Conservation (phyloP, 2,113 vertebrate species). For the Polypterus senegalus region DNA sequence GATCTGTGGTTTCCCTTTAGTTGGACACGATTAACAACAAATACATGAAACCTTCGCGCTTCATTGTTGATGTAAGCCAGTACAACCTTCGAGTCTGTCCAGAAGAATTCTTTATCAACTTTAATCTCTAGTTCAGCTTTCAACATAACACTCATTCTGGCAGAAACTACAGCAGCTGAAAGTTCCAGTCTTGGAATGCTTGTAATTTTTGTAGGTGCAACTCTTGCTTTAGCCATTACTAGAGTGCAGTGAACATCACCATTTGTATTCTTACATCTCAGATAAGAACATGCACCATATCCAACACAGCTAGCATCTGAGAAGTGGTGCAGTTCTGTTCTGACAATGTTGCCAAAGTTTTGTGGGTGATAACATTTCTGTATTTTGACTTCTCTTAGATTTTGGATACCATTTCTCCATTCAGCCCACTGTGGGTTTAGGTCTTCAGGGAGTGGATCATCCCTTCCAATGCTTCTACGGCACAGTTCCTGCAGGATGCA, state of each 20-base stretch:
- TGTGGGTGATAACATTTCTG: conserved; percentile 1
- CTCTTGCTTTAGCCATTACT: conserved; percentile 18
- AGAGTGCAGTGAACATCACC: conserved; percentile 13
- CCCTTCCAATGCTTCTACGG: conserved; percentile 6
- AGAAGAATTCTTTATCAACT: too few relatives aligned
- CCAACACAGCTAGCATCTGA: conserved; percentile 7
- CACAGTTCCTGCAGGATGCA: conserved; percentile 5
- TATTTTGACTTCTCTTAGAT: conserved; percentile 6
- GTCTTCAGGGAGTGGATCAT: conserved; percentile 17
- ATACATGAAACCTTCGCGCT: too few relatives aligned
- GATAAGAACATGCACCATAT: conserved; percentile 17
- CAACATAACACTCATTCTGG: too few relatives aligned
- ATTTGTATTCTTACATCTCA: conserved; percentile 8
- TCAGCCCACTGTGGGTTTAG: conserved; percentile 12
- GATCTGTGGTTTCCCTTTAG: too few relatives aligned
- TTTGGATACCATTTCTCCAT: conserved; percentile 14
- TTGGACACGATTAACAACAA: too few relatives aligned
- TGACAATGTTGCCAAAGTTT: conserved; percentile 2
- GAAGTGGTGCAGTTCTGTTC: conserved; percentile 6
- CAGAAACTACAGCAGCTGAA: too few relatives aligned
- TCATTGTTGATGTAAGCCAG: too few relatives aligned
- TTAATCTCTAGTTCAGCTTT: too few relatives aligned
- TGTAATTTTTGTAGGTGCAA: conserved; percentile 12
- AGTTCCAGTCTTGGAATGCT: conserved; percentile 13
- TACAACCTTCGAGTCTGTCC: too few relatives aligned